These are phyloP conservation scores for Paraplagusia blochii DNA, from an alignment of 2,113 vertebrate genomes.

Conservation along the genomic window DNA sequence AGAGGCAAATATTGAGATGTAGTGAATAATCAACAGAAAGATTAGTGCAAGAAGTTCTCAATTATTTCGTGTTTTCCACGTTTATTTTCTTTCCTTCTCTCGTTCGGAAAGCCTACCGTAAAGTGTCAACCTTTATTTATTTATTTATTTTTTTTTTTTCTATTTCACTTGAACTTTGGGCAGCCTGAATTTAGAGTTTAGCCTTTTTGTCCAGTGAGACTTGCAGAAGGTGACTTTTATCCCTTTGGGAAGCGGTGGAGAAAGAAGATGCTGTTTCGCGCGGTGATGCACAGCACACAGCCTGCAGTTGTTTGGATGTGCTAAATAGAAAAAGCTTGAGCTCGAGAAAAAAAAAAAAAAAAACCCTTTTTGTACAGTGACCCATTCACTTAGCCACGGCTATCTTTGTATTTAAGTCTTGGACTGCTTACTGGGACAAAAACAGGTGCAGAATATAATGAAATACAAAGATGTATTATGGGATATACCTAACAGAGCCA, in stretches of 20 bases:
- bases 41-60: conserved; percentile 24
- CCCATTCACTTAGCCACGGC: conserved; percentile 68
- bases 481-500: conserved; percentile 67
- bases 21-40: conserved; percentile 39
- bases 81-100: conserved; percentile 8
- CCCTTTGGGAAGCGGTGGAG: conserved; percentile 54
- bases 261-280: conserved; percentile 66
- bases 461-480: conserved; percentile 74
- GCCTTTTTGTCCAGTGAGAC: conserved; percentile 78
- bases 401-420: conserved; percentile 73
- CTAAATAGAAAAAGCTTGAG: conserved; percentile 22
- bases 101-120: conserved; percentile 53
- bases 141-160: too few species aligned
- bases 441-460: conserved; percentile 62
- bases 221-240: conserved; percentile 78
- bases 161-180: conserved; percentile 69
- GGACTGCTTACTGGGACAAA: conserved; percentile 66
- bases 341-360: conserved; percentile 48
- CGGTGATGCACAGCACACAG: conserved; percentile 44
- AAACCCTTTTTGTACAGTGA: conserved; percentile 45
- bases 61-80: too few species aligned
- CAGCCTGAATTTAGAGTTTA: conserved; percentile 67
- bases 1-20: conserved; percentile 7
- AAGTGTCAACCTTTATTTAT: conserved; percentile 63
- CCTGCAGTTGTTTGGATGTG: conserved; percentile 47